Percentiles rank a stretch among this genome's conserved stretches.
Evolutionary conservation across 1,140 invertebrate genomes (phyloP).

Genomic region (Adelges cooleyi): DNA sequence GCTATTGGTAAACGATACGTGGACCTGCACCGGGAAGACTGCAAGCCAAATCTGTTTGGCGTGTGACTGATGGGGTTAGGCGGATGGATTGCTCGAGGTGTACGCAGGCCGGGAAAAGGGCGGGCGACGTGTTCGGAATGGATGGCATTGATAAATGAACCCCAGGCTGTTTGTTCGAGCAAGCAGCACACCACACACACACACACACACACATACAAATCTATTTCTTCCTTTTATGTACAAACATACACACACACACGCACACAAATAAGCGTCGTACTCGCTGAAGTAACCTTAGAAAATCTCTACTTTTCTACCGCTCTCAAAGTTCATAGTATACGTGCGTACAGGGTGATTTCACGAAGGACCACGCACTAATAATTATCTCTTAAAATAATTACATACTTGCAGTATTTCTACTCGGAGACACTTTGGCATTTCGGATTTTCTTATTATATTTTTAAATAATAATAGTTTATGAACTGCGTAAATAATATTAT

Average conservation of each 20-base stretch:
- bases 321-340: too few species aligned
- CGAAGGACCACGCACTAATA: too few species aligned
- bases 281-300: too few species aligned
- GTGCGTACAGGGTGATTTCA: too few species aligned
- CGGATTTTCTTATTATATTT: too few species aligned
- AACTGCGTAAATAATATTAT: too few species aligned
- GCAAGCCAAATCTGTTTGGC: not conserved
- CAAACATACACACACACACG: not conserved
- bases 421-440: too few species aligned
- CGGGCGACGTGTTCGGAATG: not conserved
- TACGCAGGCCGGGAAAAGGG: not conserved
- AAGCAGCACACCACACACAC: not conserved
- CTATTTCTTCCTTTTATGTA: not conserved
- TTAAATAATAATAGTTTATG: too few species aligned
- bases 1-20: too few species aligned
- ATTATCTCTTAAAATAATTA: too few species aligned
- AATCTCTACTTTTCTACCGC: too few species aligned
- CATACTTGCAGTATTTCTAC: too few species aligned
- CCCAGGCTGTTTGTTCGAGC: not conserved
- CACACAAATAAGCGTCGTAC: not conserved
- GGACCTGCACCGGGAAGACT: not conserved
- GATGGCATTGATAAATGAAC: conserved; percentile 27
- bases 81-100: not conserved
- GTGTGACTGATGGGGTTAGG: conserved; percentile 10
- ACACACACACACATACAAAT: not conserved